Base-by-base conservation (phyloP, 2,888 invertebrate genomes). In the Diachrysia chrysitis region DNA sequence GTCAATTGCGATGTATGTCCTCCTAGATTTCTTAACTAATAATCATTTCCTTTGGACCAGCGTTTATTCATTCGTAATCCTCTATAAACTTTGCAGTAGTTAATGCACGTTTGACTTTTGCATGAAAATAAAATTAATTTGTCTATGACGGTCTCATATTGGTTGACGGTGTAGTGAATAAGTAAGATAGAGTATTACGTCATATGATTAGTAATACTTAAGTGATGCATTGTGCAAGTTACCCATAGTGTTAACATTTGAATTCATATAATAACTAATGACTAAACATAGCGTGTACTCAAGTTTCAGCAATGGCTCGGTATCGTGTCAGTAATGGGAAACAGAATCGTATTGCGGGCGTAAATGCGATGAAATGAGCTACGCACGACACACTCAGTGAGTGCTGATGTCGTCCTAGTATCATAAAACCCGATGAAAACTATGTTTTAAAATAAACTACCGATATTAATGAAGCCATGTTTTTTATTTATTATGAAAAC, bases 341-440 rank as follows among this genome's bases (percentile, higher is more conserved):
- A 59, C 53, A 69, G 60, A 60, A 65, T 58, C 58, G 65, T 69
- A 67, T 79, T 77, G 73, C 73, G 57, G 68, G 69, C 70, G 77
- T 66, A 61, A 73, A 84, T 71, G 74, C 73, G 73, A 68, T 79
- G 73, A 77, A 82, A 76, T 74, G 78, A 67, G 42, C 37, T 69
- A 58, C 66, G 69, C 67, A 66, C 68, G 70, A 76, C 73, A 76
- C 76, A 80, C 79, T 79, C 77, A 60, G 66, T 48, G 70, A 61
- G 37, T 61, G 60, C 48, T 69, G 63, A 73, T 73, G 73, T 66
- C 68, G 73, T 69, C 61, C n/a, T 58, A 55, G 17, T 19, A 55
- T 51, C 35, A 51, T 55, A 7, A 29, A 58, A 51, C 4, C 32
- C 29, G 37, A 7, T 10, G 2, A 5, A 4, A 5, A 21, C n/a